These are phyloP conservation scores for Tinamus major DNA, from an alignment of 2,797 vertebrate species.

Conservation along the genomic window DNA sequence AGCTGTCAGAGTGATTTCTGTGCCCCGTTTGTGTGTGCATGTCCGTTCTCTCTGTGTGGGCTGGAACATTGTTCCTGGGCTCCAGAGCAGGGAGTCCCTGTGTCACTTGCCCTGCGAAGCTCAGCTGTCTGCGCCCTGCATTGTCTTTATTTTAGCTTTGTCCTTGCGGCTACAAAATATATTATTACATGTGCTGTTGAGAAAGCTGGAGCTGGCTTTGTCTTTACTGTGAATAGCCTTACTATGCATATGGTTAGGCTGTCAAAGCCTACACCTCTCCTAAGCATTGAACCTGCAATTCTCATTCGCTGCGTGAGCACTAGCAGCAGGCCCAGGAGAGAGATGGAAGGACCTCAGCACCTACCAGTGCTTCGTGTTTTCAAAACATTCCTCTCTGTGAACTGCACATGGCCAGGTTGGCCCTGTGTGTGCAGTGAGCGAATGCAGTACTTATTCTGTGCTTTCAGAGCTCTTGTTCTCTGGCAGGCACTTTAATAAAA, in stretches of 20 bases:
- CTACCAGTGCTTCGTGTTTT: not conserved
- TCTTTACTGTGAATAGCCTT: not conserved
- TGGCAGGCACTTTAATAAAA: not conserved
- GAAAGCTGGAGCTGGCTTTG: not conserved
- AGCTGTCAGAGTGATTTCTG: not conserved
- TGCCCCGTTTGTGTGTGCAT: not conserved
- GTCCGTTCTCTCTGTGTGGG: not conserved
- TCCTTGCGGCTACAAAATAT: not conserved
- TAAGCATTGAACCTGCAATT: not conserved
- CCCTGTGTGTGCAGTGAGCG: not conserved
- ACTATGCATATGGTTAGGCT: not conserved
- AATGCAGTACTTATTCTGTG: not conserved
- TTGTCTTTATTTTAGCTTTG: not conserved
- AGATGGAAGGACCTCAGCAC: not conserved
- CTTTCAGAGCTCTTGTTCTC: not conserved
- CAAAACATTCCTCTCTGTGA: accelerated
- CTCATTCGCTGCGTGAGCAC: not conserved
- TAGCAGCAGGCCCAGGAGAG: not conserved
- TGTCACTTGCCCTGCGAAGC: not conserved
- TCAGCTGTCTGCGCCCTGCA: not conserved
- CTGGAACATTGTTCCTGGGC: not conserved
- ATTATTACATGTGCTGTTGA: accelerated
- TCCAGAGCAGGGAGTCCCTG: not conserved
- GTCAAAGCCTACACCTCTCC: not conserved
- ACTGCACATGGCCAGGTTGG: accelerated